phyloP scores from a whole-genome alignment of 92 coral and sea anemone species.

The Palythoa caribaeorum region DNA sequence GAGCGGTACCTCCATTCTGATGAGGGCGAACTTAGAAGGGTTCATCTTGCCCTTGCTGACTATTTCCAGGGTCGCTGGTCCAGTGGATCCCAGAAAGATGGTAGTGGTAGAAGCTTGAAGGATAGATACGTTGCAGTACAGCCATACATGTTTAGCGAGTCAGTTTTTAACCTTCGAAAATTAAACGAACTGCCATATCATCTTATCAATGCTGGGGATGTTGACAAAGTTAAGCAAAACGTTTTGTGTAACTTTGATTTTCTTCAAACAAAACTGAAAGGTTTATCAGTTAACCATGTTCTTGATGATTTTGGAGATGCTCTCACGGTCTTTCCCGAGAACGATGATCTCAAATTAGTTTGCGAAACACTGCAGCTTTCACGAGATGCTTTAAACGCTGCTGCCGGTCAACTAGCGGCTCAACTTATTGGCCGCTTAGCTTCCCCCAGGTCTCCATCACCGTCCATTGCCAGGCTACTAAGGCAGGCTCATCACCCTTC shows the following conservation, averaged over 20 bases:
- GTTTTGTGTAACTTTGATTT: slow-evolving; percentile 92
- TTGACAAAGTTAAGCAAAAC: slow-evolving; percentile 80
- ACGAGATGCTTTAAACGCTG: slow-evolving; percentile 87
- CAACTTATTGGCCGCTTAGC: slow-evolving; percentile 97
- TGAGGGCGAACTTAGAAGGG: slow-evolving; percentile 61
- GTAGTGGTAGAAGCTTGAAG: slow-evolving; percentile 74
- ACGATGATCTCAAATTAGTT: slow-evolving; percentile 85
- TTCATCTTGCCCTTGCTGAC: slow-evolving; percentile 79
- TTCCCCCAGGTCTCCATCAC: slow-evolving; percentile 87
- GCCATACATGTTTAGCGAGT: slow-evolving; percentile 71
- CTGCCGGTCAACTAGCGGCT: slow-evolving; percentile 89
- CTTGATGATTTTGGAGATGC: slow-evolving; percentile 91
- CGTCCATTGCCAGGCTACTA: slow-evolving; percentile 84
- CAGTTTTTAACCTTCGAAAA: slow-evolving; percentile 76
- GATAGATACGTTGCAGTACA: slow-evolving; percentile 84
- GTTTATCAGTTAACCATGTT: slow-evolving; percentile 84
- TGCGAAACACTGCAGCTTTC: slow-evolving; percentile 92
- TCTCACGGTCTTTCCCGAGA: slow-evolving; percentile 74
- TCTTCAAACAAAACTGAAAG: slow-evolving; percentile 78
- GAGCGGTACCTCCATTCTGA: slow-evolving; percentile 80
- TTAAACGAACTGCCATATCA: slow-evolving; percentile 82
- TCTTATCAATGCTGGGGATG: slow-evolving; percentile 74
- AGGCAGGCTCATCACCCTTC: slow-evolving; percentile 96
- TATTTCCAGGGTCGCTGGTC: slow-evolving; percentile 88
- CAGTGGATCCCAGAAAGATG: slow-evolving; percentile 78